Conservation (phyloP, 2,797 vertebrate species). For the Lacerta bilineata region DNA sequence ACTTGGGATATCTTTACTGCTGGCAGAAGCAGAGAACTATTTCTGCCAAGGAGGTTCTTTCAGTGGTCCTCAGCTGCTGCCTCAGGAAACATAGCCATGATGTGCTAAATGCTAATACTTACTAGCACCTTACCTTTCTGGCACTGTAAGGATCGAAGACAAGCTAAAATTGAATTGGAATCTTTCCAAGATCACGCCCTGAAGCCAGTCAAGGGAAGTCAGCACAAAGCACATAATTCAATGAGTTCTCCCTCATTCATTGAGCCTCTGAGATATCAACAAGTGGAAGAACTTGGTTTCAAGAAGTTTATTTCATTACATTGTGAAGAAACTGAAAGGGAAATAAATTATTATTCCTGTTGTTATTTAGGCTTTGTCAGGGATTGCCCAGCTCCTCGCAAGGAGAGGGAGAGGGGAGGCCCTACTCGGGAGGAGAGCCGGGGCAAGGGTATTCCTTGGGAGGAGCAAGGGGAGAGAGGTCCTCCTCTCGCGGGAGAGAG, state of each 20-base stretch:
- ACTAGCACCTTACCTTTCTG: slow-evolving; percentile 8
- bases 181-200: neutral
- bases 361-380: too few relatives aligned
- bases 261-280: neutral
- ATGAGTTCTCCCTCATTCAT: too few relatives aligned
- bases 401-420: too few relatives aligned
- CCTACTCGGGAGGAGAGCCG: too few relatives aligned
- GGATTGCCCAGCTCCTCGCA: too few relatives aligned
- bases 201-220: neutral
- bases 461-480: too few relatives aligned
- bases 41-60: neutral
- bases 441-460: too few relatives aligned
- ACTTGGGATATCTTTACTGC: neutral
- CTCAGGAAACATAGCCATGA: neutral
- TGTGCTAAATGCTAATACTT: slow-evolving; percentile 18
- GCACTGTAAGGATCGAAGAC: neutral
- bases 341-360: neutral
- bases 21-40: neutral
- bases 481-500: too few relatives aligned
- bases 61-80: neutral
- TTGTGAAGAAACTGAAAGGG: neutral
- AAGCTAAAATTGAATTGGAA: neutral
- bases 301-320: neutral
- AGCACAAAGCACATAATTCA: neutral
- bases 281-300: neutral